phyloP scores from a whole-genome alignment of 2,113 vertebrate genomes.

The Hassar affinis region DNA sequence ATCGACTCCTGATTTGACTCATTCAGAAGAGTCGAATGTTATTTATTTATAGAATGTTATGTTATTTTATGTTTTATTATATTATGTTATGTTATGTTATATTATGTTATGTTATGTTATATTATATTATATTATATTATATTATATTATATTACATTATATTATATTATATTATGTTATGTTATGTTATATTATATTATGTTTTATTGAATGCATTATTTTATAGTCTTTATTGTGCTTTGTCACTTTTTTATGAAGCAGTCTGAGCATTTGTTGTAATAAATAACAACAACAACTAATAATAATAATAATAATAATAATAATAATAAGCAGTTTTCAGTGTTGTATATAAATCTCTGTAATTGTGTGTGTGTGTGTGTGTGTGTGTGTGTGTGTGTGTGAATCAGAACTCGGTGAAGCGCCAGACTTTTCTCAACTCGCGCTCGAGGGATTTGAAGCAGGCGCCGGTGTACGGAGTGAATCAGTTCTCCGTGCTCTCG shows the following conservation, averaged over 20 bases:
- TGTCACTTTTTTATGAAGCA: no score
- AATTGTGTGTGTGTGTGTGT: not conserved
- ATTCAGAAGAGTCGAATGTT: no score
- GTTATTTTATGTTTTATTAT: no score
- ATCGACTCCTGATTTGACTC: not conserved
- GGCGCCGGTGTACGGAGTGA: not conserved
- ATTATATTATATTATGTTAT: no score
- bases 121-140: no score
- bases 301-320: not conserved
- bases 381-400: not conserved
- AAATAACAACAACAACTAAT: not conserved
- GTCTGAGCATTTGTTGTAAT: not conserved
- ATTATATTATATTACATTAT: no score
- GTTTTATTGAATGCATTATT: not conserved
- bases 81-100: no score
- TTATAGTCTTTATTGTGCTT: not conserved
- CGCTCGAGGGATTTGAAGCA: no score
- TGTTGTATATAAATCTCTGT: not conserved
- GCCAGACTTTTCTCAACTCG: not conserved
- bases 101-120: no score
- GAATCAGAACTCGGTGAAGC: not conserved
- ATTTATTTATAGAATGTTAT: no score
- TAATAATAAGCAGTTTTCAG: not conserved
- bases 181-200: no score
- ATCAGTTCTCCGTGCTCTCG: not conserved